Percentiles rank a stretch among this genome's conserved stretches.
phyloP scores from a whole-genome alignment of 2,888 invertebrate species.

The Xestobium rufovillosum region DNA sequence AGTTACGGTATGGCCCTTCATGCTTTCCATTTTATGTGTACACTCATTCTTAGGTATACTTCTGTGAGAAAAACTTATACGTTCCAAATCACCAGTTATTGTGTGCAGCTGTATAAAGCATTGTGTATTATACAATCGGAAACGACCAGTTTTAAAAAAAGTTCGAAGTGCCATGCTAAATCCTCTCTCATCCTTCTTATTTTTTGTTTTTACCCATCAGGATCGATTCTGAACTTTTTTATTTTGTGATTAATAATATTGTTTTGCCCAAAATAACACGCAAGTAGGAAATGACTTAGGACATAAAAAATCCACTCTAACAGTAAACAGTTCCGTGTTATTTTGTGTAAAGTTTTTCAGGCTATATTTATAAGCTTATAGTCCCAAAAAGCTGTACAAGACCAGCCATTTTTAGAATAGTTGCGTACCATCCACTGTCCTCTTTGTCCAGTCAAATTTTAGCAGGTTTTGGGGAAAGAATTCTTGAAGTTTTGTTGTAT shows the following conservation, averaged over 20 bases:
- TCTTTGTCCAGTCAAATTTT: too few species aligned
- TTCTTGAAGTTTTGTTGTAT: too few species aligned
- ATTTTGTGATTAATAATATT: conserved; percentile 26
- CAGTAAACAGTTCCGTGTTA: not conserved
- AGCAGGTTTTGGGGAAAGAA: too few species aligned
- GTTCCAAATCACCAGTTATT: conserved; percentile 36
- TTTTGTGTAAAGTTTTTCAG: too few species aligned
- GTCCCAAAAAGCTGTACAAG: not conserved
- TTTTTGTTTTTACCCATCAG: conserved; percentile 26
- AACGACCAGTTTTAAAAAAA: conserved; percentile 33
- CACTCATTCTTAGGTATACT: conserved; percentile 6
- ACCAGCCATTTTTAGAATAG: conserved; percentile 1
- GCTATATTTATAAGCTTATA: too few species aligned
- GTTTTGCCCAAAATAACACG: conserved; percentile 14
- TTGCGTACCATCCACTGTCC: not conserved
- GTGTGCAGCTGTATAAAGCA: too few species aligned
- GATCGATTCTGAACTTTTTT: conserved; percentile 32
- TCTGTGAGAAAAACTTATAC: conserved; percentile 17
- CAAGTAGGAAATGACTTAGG: conserved; percentile 5
- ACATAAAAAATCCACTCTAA: not conserved
- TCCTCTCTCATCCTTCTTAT: conserved; percentile 23
- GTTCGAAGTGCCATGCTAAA: conserved; percentile 42
- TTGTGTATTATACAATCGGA: conserved; percentile 33
- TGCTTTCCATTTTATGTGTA: conserved; percentile 28
- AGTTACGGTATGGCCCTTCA: conserved; percentile 44